Conservation (phyloP, 53 echinoderm and acorn worm species). For the Henricia sp. region DNA sequence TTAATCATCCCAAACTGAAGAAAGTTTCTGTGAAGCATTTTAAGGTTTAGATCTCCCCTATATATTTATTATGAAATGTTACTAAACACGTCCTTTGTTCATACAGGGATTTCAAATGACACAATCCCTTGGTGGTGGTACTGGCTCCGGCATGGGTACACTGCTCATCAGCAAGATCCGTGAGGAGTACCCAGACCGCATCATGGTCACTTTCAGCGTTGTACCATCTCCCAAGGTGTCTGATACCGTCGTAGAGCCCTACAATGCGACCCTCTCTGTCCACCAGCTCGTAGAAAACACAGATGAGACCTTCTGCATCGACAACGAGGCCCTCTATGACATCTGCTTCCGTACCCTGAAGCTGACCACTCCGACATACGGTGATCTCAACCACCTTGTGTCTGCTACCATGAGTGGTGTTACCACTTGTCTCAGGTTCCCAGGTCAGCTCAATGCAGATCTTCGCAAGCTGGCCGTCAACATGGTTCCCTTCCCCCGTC, state of each 20-base stretch:
- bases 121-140: no score
- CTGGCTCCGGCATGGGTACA: no score
- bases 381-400: conserved; percentile 98
- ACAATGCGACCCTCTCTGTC: conserved; percentile 96
- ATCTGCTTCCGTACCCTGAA: conserved; percentile 98
- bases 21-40: no score
- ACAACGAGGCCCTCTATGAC: conserved; percentile 98
- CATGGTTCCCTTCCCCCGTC: conserved; percentile 99
- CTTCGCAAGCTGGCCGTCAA: conserved; percentile 96
- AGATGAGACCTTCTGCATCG: conserved; percentile 95
- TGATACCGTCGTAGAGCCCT: conserved; percentile 97
- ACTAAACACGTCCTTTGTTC: no score
- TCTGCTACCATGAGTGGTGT: conserved; percentile 99
- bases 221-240: conserved; percentile 99
- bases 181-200: conserved; percentile 94
- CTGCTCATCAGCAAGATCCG: no score
- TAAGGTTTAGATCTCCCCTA: no score
- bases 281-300: conserved; percentile 99
- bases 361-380: conserved; percentile 96
- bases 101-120: no score
- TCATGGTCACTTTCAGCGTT: conserved; percentile 96
- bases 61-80: no score
- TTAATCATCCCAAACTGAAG: no score
- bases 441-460: conserved; percentile 98
- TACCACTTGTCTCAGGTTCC: conserved; percentile 97